These are phyloP conservation scores for Drosophila repletoides DNA, from an alignment of 1,140 invertebrate genomes.

Conservation along the genomic window DNA sequence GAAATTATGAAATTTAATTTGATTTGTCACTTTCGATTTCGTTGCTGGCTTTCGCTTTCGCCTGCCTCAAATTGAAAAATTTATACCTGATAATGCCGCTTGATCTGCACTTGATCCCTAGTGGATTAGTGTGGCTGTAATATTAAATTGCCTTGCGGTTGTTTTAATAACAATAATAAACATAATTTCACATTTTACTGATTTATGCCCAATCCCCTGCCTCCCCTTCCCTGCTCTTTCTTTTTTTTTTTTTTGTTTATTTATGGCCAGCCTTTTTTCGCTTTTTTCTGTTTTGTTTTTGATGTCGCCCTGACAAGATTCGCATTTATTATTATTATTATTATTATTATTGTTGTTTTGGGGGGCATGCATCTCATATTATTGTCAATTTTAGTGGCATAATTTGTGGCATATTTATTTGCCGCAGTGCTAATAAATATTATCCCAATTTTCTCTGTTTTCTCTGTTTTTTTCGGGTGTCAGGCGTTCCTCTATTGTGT, in stretches of 20 bases:
- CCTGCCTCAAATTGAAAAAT: conserved; percentile 61
- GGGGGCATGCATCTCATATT: conserved; percentile 17
- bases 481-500: conserved; percentile 6
- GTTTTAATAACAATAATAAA: conserved; percentile 73
- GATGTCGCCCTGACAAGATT: background rate
- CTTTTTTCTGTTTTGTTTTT: conserved; percentile 1
- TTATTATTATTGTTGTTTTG: background rate
- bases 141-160: conserved; percentile 80
- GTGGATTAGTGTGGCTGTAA: conserved; percentile 80
- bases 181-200: conserved; percentile 71
- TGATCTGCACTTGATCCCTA: conserved; percentile 80
- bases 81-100: conserved; percentile 68
- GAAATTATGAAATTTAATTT: conserved; percentile 59
- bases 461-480: background rate
- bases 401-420: conserved; percentile 51
- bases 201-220: conserved; percentile 57
- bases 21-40: conserved; percentile 56
- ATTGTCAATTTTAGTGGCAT: conserved; percentile 35
- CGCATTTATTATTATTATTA: background rate
- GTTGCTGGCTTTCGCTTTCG: background rate
- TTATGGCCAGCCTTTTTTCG: conserved; percentile 9
- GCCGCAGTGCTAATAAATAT: conserved; percentile 38
- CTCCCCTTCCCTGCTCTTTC: conserved; percentile 1
- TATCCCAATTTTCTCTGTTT: conserved; percentile 13
- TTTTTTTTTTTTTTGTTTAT: conserved; percentile 43